A percentile compares a stretch with the other conserved stretches of the same genome.
phyloP scores from a whole-genome alignment of 2,888 invertebrate genomes.

The Stegophylla sp. region DNA sequence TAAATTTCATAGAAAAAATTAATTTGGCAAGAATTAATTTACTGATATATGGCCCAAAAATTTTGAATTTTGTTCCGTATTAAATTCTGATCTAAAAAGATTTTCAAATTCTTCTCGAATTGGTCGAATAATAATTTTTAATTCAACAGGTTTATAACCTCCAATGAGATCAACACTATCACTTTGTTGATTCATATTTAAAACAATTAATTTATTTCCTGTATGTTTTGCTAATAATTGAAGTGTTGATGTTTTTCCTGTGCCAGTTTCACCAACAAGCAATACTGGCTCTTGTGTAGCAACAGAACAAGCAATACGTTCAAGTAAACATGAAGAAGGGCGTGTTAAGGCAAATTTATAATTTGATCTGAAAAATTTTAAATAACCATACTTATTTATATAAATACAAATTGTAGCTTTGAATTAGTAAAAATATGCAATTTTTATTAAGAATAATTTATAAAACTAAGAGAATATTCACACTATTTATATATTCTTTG shows the following conservation, averaged over 20 bases:
- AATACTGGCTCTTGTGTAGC: slow-evolving; percentile 85
- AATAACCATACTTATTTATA: no score
- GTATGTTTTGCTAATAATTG: slow-evolving; percentile 87
- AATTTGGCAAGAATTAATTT: slow-evolving; percentile 60
- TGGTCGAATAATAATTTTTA: slow-evolving; percentile 82
- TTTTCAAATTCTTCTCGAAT: slow-evolving; percentile 82
- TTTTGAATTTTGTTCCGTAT: slow-evolving; percentile 77
- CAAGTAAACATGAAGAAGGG: slow-evolving; percentile 81
- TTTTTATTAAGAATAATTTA: no score
- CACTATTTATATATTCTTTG: no score
- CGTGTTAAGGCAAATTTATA: slow-evolving; percentile 82
- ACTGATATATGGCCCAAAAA: slow-evolving; percentile 82
- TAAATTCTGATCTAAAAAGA: slow-evolving; percentile 78
- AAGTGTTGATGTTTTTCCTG: slow-evolving; percentile 94
- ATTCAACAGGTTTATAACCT: slow-evolving; percentile 93
- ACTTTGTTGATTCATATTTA: slow-evolving; percentile 99
- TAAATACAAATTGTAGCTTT: no score
- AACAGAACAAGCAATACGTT: slow-evolving; percentile 86
- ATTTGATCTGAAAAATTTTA: slow-evolving; percentile 48
- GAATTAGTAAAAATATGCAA: no score
- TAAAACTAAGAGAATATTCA: no score
- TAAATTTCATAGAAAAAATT: neutral
- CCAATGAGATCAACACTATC: slow-evolving; percentile 96
- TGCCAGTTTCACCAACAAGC: slow-evolving; percentile 97
- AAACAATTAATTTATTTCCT: slow-evolving; percentile 85